Evolutionary conservation across 2,888 invertebrate genomes (phyloP), one percentile per base, ranked within the genome.

Genomic region (Amphipoea oculea): DNA sequence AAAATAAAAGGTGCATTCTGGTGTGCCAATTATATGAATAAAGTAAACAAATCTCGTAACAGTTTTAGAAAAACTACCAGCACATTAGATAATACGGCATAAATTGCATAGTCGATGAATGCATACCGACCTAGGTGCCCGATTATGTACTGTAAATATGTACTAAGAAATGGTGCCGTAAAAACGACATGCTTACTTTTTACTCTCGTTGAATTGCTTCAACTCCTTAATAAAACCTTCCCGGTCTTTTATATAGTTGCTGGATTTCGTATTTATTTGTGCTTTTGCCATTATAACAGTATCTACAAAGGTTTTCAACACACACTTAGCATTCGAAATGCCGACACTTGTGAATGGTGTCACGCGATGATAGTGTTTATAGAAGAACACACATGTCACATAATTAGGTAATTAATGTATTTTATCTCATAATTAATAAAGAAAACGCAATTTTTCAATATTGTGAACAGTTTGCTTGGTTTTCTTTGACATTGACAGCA

Each of bases 151-250:
- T 42, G 57, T 54, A 65, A 72, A 73, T 75, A 72, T 11, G 66
- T 62, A 67, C 36, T 62, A 54, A 68, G 36, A 73, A 70, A 57
- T 0, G 4, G 42, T 45, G 7, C 4, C 17, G 9, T 69, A 63
- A 81, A 70, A 75, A 67, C 51, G 67, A 11, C 66, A 83, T 84
- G 97, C 98, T 98, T 96, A 99, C 99, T 99, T 99, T 97, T 99
- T 98, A 90, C 98, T 98, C 89, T 99, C 99, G 95, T 99, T 99
- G 94, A 99, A 99, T 94, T 98, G 98, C 92, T 98, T 98, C 91
- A 99, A 97, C 93, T 99, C 99, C 94, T 98, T 98, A 88, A 99
- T 96, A 97, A 99, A 99, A 89, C 97, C 97, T 91, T 98, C 98
- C 93, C 98, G 98, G 96, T 99, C 98, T 94, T 98, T 98, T 93